These are phyloP conservation scores for Spinus olivaceus DNA, from an alignment of 2,797 vertebrate genomes.

Conservation along the genomic window DNA sequence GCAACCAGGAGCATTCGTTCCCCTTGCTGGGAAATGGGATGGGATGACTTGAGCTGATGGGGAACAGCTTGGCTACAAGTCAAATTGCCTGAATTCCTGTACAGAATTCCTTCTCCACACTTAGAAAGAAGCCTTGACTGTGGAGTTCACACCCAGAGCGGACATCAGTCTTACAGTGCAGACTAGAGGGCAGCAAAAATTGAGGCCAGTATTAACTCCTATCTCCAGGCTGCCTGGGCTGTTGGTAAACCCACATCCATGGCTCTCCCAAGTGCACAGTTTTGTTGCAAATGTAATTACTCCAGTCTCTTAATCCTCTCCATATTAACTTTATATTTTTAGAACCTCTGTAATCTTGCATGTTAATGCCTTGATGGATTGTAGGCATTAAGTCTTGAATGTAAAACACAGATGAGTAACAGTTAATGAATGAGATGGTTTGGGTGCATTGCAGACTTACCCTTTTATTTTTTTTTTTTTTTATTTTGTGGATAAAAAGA, in stretches of 20 bases:
- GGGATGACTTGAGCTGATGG: not conserved
- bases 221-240: not conserved
- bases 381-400: not conserved
- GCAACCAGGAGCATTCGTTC: not conserved
- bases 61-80: not conserved
- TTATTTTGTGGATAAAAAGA: not conserved
- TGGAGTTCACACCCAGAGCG: not conserved
- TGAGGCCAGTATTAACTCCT: not conserved
- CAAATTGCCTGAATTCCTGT: not conserved
- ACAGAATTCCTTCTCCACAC: not conserved
- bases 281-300: not conserved
- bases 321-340: not conserved
- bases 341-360: not conserved
- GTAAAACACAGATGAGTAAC: not conserved
- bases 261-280: not conserved
- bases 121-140: not conserved
- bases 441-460: not conserved
- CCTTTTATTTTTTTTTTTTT: not conserved
- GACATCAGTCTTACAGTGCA: not conserved
- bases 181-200: not conserved
- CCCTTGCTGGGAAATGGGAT: not conserved
- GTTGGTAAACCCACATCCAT: not conserved
- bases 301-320: not conserved
- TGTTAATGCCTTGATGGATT: not conserved
- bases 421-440: not conserved